Conservation (phyloP, 2,113 vertebrate genomes). For the Tursiops truncatus region DNA sequence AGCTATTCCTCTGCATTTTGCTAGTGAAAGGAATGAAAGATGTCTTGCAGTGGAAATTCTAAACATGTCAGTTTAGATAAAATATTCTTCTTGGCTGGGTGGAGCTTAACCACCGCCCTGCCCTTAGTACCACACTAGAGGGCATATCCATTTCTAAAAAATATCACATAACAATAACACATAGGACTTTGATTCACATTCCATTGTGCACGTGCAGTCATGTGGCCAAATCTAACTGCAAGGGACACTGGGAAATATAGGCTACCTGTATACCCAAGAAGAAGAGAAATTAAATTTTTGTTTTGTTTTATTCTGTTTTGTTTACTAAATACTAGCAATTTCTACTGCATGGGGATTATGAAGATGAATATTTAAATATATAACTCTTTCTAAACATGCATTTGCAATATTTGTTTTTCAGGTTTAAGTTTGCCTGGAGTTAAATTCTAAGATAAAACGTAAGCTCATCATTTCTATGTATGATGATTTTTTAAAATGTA, state of each 20-base stretch:
- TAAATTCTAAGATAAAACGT: not conserved
- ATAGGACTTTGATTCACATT: not conserved
- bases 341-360: not conserved
- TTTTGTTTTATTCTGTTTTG: not conserved
- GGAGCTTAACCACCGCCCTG: not conserved
- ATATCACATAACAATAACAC: not conserved
- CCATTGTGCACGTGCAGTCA: not conserved
- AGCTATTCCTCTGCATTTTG: not conserved
- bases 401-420: not conserved
- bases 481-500: not conserved
- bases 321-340: not conserved
- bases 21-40: not conserved
- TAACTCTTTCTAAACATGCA: not conserved
- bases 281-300: not conserved
- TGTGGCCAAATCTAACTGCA: not conserved
- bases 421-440: not conserved
- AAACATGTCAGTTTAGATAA: not conserved
- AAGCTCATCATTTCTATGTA: not conserved
- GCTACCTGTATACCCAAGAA: not conserved
- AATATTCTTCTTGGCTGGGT: not conserved
- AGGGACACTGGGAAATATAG: not conserved
- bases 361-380: not conserved
- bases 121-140: not conserved
- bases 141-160: not conserved
- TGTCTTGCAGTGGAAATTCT: not conserved